phyloP scores from a whole-genome alignment of 2,888 invertebrate species.

The Ctena decussata region DNA sequence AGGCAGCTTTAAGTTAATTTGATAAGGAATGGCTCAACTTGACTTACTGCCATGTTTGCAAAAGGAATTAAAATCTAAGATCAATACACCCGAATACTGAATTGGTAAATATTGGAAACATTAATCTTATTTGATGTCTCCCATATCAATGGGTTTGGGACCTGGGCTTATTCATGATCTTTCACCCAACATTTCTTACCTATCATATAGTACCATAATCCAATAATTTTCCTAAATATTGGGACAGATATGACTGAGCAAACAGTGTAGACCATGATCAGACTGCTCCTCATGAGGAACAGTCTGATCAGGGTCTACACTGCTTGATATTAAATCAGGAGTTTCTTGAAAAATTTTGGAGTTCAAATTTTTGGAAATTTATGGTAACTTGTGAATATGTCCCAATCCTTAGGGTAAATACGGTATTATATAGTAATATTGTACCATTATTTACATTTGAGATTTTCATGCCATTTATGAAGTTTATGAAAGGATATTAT shows the following conservation, averaged over 20 bases:
- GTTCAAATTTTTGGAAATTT: too few species aligned
- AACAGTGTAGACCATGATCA: too few species aligned
- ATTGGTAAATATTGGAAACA: neutral
- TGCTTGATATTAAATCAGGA: too few species aligned
- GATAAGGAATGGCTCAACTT: conserved; percentile 4
- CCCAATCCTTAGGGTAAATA: too few species aligned
- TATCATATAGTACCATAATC: neutral
- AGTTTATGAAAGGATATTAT: neutral
- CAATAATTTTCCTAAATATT: too few species aligned
- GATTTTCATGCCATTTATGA: neutral
- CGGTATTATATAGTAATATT: neutral
- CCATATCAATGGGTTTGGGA: neutral
- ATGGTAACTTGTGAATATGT: too few species aligned
- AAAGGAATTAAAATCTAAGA: neutral
- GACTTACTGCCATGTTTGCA: neutral
- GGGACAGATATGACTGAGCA: too few species aligned
- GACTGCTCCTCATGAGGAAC: too few species aligned
- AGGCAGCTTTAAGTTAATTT: neutral
- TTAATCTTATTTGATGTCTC: conserved; percentile 2
- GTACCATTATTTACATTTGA: neutral
- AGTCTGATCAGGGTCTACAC: too few species aligned
- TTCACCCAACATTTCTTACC: neutral
- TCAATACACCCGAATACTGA: neutral
- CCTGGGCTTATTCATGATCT: neutral
- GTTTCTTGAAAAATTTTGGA: too few species aligned